Evolutionary conservation across 2,888 invertebrate genomes (phyloP), one percentile per base, ranked within the genome.

Genomic region (Drosophila mulleri): DNA sequence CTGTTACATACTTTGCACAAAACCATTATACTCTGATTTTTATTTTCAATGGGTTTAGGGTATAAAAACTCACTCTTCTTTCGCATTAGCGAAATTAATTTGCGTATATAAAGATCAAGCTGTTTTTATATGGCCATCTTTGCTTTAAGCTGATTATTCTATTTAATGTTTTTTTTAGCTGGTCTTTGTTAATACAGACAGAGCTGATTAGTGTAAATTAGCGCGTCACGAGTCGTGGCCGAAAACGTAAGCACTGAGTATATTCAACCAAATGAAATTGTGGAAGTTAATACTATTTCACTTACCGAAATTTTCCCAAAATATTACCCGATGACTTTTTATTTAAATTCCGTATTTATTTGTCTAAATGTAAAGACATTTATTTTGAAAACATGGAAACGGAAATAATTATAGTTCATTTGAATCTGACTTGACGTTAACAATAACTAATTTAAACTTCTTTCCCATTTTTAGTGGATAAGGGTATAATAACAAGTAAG

Each of bases 151-250:
- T 18, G 26, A 54, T 63, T 45, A 42, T 45, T 47, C 12, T 78
- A 61, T 79, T 79, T 70, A 37, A 48, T 11, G 50, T 52, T 20
- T n/a, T 35, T 75, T 26, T 77, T 79, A 77, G 66, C 65, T 63
- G 8, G 29, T 14, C 23, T 67, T 35, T 44, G 80, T 75, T 70
- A 75, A 79, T 75, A 37, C 56, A 67, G 14, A 44, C 37, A 44
- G 47, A 58, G 7, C 20, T 59, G 44, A 45, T 58, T 72, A 35
- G 39, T 35, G 12, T 39, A 37, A 66, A 66, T 79, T 76, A 78
- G 48, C 73, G 50, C 37, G 8, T 35, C 50, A 20, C 48, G 32
- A 53, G 26, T 42, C 20, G 11, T 39, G 16, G 11, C 39, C 18
- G 29, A 29, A 41, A 39, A 18, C 32, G 11, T 18, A 44, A 39